Evolutionary conservation across 2,113 vertebrate genomes (phyloP), one percentile per base, ranked within the genome.

Genomic region (Peucedramus taeniatus): DNA sequence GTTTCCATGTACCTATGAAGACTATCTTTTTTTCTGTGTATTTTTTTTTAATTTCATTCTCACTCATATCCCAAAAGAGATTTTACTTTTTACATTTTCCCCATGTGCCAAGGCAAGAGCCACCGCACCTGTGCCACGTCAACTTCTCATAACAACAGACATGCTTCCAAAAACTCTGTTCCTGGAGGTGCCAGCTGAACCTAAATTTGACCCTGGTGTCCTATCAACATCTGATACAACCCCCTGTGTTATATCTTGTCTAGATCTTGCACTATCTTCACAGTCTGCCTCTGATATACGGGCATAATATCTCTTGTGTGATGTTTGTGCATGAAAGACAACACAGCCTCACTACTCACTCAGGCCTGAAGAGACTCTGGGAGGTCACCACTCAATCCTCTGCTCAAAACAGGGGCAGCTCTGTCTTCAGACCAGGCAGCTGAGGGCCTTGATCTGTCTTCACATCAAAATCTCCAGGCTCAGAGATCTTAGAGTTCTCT

Each of bases 301-400:
- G 7, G 8, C 50, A 13, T 61, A 63, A 39, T 21, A 53, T 13
- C 24, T 22, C 30, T 47, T 0, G 0, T 35, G 18, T 63, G 35
- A 15, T 39, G 54, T 33, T 82, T 57, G 75, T 64, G 9, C 22
- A 22, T 14, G n/a, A 39, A 75, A 81, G n/a, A 63, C 27, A 75
- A 1, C 40, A 87, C 5, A 50, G 39, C 37, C 35, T 59, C 65
- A 57, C 27, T 35, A 17, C 6, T 40, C 28, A 13, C 59, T 70
- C 22, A 50, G 44, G 15, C 16, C 12, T 84, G 47, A 45, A 50
- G 24, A 42, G 33, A 20, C 6, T 51, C 44, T 68, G 53, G 15
- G 30, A 39, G 8, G 35, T 59, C 24, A 47, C 13, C 3, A 0
- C 64, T 44, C 53, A 68, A 59, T 4, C 4, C 7, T 13, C 24